phyloP scores from a whole-genome alignment of 1,140 invertebrate genomes.

The Procambarus clarkii region DNA sequence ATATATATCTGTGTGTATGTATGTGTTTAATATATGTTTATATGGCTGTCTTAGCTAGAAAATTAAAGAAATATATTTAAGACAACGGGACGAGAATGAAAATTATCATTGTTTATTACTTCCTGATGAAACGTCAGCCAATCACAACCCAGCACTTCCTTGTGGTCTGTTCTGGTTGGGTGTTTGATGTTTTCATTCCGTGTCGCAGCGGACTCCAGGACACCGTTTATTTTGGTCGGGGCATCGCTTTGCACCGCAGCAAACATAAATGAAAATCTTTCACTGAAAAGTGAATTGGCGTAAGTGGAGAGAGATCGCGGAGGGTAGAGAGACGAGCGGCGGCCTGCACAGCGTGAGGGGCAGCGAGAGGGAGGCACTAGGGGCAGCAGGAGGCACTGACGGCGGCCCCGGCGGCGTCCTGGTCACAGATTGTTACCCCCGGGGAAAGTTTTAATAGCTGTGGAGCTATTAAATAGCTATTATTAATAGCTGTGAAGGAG shows the following conservation, averaged over 20 bases:
- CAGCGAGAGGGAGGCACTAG: too few relatives aligned
- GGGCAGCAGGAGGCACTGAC: too few relatives aligned
- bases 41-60: neutral
- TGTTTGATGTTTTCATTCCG: neutral
- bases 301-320: neutral
- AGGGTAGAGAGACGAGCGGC: too few relatives aligned
- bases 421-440: too few relatives aligned
- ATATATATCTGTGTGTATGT: too few relatives aligned
- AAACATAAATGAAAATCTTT: neutral
- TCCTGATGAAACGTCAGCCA: neutral
- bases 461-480: too few relatives aligned
- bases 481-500: too few relatives aligned
- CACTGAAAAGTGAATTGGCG: neutral
- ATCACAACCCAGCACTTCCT: neutral
- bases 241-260: neutral
- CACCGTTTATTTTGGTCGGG: constrained; percentile 6
- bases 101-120: neutral
- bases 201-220: neutral
- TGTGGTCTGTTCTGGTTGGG: neutral
- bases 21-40: neutral
- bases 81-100: neutral
- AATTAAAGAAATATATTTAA: neutral
- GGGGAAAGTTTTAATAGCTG: neutral
- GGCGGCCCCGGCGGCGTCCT: too few relatives aligned
- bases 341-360: too few relatives aligned